A percentile compares a stretch with the other conserved stretches of the same genome.
These are phyloP conservation scores for Pituophis catenifer DNA, from an alignment of 2,113 vertebrate genomes.

Conservation along the genomic window DNA sequence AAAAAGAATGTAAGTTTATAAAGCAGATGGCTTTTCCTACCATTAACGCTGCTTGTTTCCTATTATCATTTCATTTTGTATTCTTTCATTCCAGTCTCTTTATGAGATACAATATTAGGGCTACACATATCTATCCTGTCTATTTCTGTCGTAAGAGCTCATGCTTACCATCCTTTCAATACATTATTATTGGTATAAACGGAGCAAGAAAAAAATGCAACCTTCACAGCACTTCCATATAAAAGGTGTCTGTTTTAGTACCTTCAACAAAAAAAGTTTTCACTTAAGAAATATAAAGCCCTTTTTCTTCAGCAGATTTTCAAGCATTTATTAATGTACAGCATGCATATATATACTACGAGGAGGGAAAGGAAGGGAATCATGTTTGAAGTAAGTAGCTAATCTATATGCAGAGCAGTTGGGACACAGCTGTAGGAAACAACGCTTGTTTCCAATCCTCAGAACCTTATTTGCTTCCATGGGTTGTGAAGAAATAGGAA, in stretches of 20 bases:
- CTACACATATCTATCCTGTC: neutral
- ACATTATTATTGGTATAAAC: neutral
- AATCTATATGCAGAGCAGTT: neutral
- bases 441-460: slow-evolving; percentile 11
- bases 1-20: neutral
- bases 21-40: neutral
- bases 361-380: neutral
- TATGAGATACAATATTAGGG: neutral
- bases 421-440: neutral
- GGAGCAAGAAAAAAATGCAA: neutral
- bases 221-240: neutral
- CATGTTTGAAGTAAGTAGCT: neutral
- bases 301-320: slow-evolving; percentile 1
- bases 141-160: neutral
- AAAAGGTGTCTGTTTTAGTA: neutral
- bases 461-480: neutral
- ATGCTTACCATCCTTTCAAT: neutral
- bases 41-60: neutral
- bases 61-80: neutral
- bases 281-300: neutral
- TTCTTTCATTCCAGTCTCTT: fast-evolving
- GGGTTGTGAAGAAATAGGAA: neutral
- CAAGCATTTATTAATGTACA: neutral
- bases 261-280: neutral
- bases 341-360: neutral